These are phyloP conservation scores for Gadus macrocephalus DNA, from an alignment of 2,113 vertebrate species.

Conservation along the genomic window DNA sequence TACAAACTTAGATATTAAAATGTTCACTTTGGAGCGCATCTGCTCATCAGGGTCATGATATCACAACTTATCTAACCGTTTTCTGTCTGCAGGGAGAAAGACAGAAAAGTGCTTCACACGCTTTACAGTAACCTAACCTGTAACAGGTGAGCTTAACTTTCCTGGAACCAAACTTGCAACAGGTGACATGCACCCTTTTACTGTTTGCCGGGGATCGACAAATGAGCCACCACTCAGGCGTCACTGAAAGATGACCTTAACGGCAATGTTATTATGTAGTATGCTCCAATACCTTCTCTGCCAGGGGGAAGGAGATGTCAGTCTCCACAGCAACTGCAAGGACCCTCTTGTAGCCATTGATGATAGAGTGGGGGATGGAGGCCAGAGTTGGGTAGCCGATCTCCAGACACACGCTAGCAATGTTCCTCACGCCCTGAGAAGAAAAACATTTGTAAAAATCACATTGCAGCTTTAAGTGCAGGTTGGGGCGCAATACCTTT, in stretches of 20 bases:
- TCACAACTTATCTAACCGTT: constrained; percentile 16
- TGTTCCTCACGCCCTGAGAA: constrained; percentile 89
- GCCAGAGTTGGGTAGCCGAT: constrained; percentile 97
- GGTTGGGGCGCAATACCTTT: too few species aligned
- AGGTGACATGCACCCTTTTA: too few species aligned
- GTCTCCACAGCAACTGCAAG: constrained; percentile 93
- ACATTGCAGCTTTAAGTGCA: too few species aligned
- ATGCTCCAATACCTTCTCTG: constrained; percentile 87
- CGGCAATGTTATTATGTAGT: neutral
- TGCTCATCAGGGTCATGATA: neutral
- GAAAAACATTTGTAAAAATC: neutral
- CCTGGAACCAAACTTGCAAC: too few species aligned
- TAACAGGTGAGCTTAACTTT: neutral
- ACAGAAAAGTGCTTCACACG: constrained; percentile 27
- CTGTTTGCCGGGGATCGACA: neutral
- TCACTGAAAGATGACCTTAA: neutral
- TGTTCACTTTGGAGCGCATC: constrained; percentile 2
- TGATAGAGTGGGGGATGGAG: constrained; percentile 89
- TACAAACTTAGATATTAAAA: neutral
- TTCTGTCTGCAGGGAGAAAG: constrained; percentile 36
- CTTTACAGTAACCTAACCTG: constrained; percentile 37
- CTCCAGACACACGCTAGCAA: constrained; percentile 93
- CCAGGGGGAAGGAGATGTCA: constrained; percentile 90
- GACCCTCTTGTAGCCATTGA: constrained; percentile 95
- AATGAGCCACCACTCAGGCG: neutral